These are phyloP conservation scores for Decapterus maruadsi DNA, from an alignment of 2,797 vertebrate species.

Conservation along the genomic window DNA sequence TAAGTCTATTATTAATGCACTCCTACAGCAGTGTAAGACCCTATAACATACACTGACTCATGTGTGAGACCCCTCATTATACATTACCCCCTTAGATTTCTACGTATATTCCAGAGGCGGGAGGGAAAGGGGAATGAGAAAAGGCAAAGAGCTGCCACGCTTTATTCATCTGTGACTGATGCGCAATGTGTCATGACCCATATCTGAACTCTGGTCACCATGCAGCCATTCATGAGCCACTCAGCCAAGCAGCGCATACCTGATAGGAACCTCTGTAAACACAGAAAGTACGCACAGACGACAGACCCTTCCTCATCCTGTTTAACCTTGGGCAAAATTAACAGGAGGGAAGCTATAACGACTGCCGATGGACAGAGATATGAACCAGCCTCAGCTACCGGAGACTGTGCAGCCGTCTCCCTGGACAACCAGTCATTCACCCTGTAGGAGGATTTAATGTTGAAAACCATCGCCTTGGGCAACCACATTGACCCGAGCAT, in stretches of 20 bases:
- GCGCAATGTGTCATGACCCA: conserved; percentile 14
- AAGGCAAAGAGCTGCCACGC: conserved; percentile 8
- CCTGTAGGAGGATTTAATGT: conserved; percentile 62
- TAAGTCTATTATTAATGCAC: neutral
- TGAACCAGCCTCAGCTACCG: conserved; percentile 12
- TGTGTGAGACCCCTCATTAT: neutral
- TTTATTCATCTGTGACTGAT: conserved; percentile 53
- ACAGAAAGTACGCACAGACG: neutral
- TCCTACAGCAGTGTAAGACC: neutral
- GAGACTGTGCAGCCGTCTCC: conserved; percentile 41
- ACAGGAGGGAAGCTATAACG: neutral
- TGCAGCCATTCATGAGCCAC: conserved; percentile 29
- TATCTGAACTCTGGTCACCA: conserved; percentile 30
- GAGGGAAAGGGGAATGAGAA: neutral
- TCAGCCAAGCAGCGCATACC: neutral
- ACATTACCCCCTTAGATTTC: conserved; percentile 6
- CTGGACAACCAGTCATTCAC: conserved; percentile 61
- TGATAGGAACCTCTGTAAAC: conserved; percentile 21
- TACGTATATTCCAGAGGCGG: neutral
- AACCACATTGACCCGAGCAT: conserved; percentile 44
- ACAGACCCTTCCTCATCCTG: neutral
- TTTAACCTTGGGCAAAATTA: conserved; percentile 5
- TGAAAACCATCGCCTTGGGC: conserved; percentile 60
- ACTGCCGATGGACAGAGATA: conserved; percentile 9
- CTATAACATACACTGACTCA: neutral